A percentile compares a stretch with the other conserved stretches of the same genome.
phyloP scores from a whole-genome alignment of 1,140 invertebrate genomes.

The Euura lappo region DNA sequence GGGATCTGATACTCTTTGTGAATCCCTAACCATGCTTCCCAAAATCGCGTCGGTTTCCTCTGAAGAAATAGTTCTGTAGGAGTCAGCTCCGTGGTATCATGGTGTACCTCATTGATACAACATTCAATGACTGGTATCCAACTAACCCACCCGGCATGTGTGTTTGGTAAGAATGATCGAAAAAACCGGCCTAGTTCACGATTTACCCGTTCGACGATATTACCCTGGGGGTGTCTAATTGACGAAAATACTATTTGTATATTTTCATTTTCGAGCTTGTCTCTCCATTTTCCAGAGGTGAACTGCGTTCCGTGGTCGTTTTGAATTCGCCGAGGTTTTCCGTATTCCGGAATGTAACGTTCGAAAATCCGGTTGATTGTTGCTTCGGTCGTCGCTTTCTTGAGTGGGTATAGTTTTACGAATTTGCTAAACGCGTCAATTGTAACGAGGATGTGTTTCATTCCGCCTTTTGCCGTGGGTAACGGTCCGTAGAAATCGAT shows the following conservation, averaged over 20 bases:
- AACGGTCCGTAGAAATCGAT: no score
- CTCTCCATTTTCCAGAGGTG: no score
- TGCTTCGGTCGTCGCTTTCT: no score
- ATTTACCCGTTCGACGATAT: slow-evolving; percentile 24
- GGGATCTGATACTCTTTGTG: not conserved
- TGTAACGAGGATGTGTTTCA: no score
- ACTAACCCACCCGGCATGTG: slow-evolving; percentile 13
- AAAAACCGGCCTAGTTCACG: slow-evolving; percentile 22
- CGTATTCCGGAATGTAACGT: no score
- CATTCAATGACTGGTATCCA: slow-evolving; percentile 19
- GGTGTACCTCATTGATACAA: slow-evolving; percentile 24
- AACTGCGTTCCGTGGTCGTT: no score
- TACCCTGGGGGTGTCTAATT: not conserved
- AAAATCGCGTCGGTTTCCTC: slow-evolving; percentile 13
- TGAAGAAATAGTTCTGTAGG: slow-evolving; percentile 18
- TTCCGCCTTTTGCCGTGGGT: no score
- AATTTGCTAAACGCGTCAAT: no score
- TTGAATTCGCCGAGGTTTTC: no score
- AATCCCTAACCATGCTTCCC: slow-evolving; percentile 9
- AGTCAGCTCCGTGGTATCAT: slow-evolving; percentile 19
- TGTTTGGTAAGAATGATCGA: slow-evolving; percentile 18
- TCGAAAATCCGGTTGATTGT: no score
- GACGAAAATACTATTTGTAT: not conserved
- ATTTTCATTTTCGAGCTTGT: no score
- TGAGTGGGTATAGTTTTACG: no score